Conservation (phyloP, 2,113 vertebrate genomes). For the Cynocephalus volans region DNA sequence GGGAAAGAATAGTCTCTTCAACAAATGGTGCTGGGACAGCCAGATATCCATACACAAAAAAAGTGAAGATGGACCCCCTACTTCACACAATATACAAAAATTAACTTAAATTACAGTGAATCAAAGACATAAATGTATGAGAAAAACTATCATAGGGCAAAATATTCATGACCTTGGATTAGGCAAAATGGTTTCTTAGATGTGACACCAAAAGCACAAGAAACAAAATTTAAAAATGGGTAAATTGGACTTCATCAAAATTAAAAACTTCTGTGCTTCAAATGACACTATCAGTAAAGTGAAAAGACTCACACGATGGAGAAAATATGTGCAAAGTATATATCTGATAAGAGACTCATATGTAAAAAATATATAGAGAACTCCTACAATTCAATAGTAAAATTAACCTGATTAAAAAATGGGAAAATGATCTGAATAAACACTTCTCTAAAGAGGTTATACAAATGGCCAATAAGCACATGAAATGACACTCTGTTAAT, state of each 20-base stretch:
- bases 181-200: background rate
- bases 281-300: background rate
- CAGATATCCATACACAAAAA: background rate
- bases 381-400: background rate
- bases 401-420: slow-evolving; percentile 36
- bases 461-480: background rate
- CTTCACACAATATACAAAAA: background rate
- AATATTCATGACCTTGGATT: background rate
- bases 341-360: background rate
- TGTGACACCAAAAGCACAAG: background rate
- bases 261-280: background rate
- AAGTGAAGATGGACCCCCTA: background rate
- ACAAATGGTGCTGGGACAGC: background rate
- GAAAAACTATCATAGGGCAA: background rate
- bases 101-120: background rate
- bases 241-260: background rate
- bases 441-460: background rate
- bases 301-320: background rate
- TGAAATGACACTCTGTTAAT: background rate
- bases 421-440: background rate
- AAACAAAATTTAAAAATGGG: background rate
- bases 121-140: background rate
- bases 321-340: background rate
- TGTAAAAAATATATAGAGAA: background rate
- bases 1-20: background rate